Conservation (phyloP, 2,888 invertebrate genomes). For the Lampropteryx suffumata region DNA sequence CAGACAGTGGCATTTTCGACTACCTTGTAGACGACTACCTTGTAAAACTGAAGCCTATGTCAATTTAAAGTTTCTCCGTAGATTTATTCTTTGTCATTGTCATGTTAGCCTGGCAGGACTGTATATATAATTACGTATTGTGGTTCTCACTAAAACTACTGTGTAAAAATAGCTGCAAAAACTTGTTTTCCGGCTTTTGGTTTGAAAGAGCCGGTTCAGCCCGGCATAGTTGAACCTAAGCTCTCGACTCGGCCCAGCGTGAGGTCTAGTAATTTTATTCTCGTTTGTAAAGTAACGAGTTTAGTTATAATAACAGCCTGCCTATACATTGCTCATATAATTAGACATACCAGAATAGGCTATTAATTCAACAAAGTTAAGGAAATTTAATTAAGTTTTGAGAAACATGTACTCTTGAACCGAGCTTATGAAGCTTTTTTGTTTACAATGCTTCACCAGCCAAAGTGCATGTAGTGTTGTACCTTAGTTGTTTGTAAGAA, state of each 20-base stretch:
- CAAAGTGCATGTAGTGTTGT: too few relatives aligned
- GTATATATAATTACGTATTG: too few relatives aligned
- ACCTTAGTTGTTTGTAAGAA: too few relatives aligned
- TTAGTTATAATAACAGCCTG: slow-evolving; percentile 47
- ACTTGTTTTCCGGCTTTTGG: slow-evolving; percentile 5
- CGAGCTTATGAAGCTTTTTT: not conserved
- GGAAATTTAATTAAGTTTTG: slow-evolving; percentile 18
- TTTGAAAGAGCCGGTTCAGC: not conserved
- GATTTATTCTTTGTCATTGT: too few relatives aligned
- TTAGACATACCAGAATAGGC: slow-evolving; percentile 28
- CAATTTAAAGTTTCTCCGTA: too few relatives aligned
- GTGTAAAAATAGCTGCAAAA: too few relatives aligned
- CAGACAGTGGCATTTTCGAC: too few relatives aligned
- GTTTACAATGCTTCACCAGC: too few relatives aligned
- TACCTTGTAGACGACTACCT: too few relatives aligned
- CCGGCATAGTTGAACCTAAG: not conserved
- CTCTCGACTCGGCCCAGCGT: slow-evolving; percentile 42
- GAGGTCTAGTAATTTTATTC: slow-evolving; percentile 59
- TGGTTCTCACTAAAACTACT: too few relatives aligned
- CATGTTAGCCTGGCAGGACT: too few relatives aligned
- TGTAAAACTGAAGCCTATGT: too few relatives aligned
- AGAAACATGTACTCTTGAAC: not conserved
- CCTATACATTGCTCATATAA: slow-evolving; percentile 24
- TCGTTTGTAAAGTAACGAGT: slow-evolving; percentile 53
- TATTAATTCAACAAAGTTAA: slow-evolving; percentile 19